Evolutionary conservation across 2,797 vertebrate species (phyloP), one percentile per base, ranked within the genome.

Genomic region (Sebastes itinus): DNA sequence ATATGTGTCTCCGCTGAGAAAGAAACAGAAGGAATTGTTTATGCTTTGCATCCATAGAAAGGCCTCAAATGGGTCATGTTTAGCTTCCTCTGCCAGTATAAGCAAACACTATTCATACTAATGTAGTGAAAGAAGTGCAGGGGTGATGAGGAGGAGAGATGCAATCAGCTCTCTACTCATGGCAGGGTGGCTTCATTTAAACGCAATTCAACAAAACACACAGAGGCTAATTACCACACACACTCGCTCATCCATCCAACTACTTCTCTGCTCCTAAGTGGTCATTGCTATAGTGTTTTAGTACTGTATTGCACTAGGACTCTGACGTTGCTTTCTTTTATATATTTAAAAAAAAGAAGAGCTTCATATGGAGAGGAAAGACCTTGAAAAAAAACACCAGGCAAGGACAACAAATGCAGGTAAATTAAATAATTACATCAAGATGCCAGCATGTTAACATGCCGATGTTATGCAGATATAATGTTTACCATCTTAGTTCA

Each of bases 1-100:
- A 85, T 75, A 74, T 83, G 70, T 83, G 78, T 82, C 75, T 83
- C 86, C 20, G 2, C 59, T 68, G 81, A 83, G 77, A 69, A 77
- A 71, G 35, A 80, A 79, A 69, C 38, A 38, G 22, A 68, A 75
- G 64, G 27, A 84, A 82, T 70, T 76, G 84, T 84, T 83, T 83
- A 77, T 85, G 65, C 35, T 54, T 73, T 77, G 81, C 55, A 72
- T 83, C 73, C 64, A 75, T 71, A 75, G 35, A 74, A 76, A 82
- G 61, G 55, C 30, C 83, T 82, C 56, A 16, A 66, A 67, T 87
- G 78, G 72, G 72, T 76, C 64, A 76, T 81, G 71, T 84, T 85
- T 62, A 70, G 30, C 76, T 59, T 72, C 61, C 28, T 77, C 72
- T 58, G 69, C 59, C 65, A 75, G 28, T 61, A 28, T 33, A 69